Evolutionary conservation across 2,888 invertebrate genomes (phyloP), one percentile per base, ranked within the genome.

Genomic region (Cetonia aurata): DNA sequence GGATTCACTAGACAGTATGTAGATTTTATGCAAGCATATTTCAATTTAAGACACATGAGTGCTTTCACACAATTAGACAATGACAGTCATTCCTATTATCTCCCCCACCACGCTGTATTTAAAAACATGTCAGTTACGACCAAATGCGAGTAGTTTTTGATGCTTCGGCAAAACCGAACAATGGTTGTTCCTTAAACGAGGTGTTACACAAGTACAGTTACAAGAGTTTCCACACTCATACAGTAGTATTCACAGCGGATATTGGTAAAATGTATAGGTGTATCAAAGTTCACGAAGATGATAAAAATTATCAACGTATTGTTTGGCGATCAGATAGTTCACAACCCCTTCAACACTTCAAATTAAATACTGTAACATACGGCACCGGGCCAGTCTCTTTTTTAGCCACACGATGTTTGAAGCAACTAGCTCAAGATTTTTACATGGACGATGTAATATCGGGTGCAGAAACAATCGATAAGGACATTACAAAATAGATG

Each of bases 241-340:
- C 52, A 15, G 41, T 13, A 15, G 52, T 67, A 6, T 33, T 84
- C 10, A 77, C 77, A 8, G 80, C 80, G 0, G 83, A 84, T 65
- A 79, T 84, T 9, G 78, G 75, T 17, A 83, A 83, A 72, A 83
- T 83, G 80, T 83, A 79, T 68, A 74, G 81, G 0, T 81, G 81
- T 69, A 76, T 82, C n/a, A 10, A 46, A 0, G 67, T 83, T 0
- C 65, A 75, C n/a, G 56, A 70, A 0, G 71, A 73, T 1, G 78
- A 83, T 53, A 62, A 76, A 13, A 42, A 77, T n/a, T 75, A 78
- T n/a, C 83, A 83, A 55, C 66, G 78, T 8, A 82, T 85, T 3
- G 52, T 84, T 3, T 84, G 83, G 83, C 66, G 80, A 17, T 66
- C 73, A 4, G 19, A 75, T 46, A 71, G 74, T 6, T 46, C 25